Evolutionary conservation across 2,888 invertebrate genomes (phyloP), one percentile per base, ranked within the genome.

Genomic region (Apodemia duryi): DNA sequence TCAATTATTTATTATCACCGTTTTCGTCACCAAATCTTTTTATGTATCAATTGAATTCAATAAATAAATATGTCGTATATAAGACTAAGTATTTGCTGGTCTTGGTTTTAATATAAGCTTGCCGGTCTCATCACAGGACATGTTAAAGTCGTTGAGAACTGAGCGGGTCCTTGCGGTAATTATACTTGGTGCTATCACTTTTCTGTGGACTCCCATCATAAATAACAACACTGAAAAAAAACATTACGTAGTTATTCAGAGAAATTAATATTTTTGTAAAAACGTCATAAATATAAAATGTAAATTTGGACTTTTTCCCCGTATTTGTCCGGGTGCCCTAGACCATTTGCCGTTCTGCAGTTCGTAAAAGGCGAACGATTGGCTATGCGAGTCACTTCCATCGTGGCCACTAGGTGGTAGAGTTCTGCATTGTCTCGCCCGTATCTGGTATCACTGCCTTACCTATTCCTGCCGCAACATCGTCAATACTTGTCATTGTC

Each of bases 41-140:
- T 68, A 32, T 35, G 38, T 9, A 32, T 63, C 54, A 49, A 43
- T 21, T 21, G 21, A 21, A 21, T 11, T 43, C 43, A 43, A 43
- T 43, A 62, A 29, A n/a, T 62, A 65, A 66, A 63, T 65, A 63
- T 41, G 70, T 9, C 7, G 13, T 21, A 41, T 62, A 5, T 43
- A 28, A 62, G n/a, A 61, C 65, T 65, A 71, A 72, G 78, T 86
- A 72, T 88, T 88, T 65, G 91, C 86, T 0, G 97, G 97, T 67
- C 97, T 89, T 1, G 98, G 98, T 84, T 98, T 98, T 49, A 99
- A 91, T 77, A 99, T 98, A 63, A 99, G 93, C 88, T 98, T 98
- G 67, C 98, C 98, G 43, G 98, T 98, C 82, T 99, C 98, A 81
- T 98, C 98, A 86, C 99, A 99, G 35, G 98, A 98, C 98, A 99